Percentiles rank a stretch among this genome's conserved stretches.
Evolutionary conservation across 2,888 invertebrate species (phyloP).

Genomic region (Apoderus coryli): DNA sequence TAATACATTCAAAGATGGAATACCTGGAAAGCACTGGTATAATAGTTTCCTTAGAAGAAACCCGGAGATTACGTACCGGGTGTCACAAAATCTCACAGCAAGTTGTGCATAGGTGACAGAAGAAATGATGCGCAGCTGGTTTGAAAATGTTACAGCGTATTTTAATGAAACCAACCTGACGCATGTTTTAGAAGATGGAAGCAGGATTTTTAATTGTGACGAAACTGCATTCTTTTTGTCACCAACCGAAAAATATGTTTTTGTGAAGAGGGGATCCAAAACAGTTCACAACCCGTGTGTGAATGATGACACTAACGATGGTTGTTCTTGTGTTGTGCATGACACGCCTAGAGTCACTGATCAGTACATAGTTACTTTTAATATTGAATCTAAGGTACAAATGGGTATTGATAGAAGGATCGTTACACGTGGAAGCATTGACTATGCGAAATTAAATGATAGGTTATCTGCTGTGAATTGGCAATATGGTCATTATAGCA

Average conservation of each 20-base stretch:
- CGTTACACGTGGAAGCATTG: too few relatives aligned
- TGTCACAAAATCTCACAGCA: slow-evolving; percentile 10
- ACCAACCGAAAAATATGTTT: background rate
- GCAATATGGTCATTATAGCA: too few relatives aligned
- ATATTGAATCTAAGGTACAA: too few relatives aligned
- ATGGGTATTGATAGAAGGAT: too few relatives aligned
- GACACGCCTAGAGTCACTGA: too few relatives aligned
- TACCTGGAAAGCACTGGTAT: slow-evolving; percentile 13
- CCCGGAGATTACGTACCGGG: slow-evolving; percentile 9
- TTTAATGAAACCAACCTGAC: background rate
- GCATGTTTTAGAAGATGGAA: background rate
- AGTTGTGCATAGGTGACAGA: slow-evolving; percentile 10
- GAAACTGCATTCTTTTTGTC: slow-evolving; percentile 1
- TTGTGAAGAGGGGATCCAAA: background rate
- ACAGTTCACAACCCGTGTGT: background rate
- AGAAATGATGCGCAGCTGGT: slow-evolving; percentile 11
- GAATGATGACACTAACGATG: slow-evolving; percentile 1
- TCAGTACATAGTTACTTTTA: too few relatives aligned
- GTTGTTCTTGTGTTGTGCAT: too few relatives aligned
- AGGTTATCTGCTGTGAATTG: too few relatives aligned
- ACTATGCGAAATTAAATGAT: too few relatives aligned
- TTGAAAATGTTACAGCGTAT: slow-evolving; percentile 5
- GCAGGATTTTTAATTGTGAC: slow-evolving; percentile 2
- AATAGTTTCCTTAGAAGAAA: slow-evolving; percentile 12
- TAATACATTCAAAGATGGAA: slow-evolving; percentile 9